Base-by-base conservation (phyloP, 2,797 vertebrate species). In the Rhinogobio ventralis region DNA sequence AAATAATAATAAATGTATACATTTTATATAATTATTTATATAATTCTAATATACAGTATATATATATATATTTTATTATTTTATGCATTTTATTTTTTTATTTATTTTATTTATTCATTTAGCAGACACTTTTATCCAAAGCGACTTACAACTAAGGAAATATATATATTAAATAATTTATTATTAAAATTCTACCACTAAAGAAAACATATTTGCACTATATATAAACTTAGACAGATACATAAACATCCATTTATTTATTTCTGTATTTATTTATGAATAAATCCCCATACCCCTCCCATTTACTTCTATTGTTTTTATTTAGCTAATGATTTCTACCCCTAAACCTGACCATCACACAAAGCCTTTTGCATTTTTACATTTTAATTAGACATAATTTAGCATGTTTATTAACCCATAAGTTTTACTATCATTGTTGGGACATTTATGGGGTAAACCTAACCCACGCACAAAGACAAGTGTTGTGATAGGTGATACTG, bases 401-500 rank as follows among this genome's bases (percentile, higher is more conserved):
- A 46, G 69, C 3, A 46, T 72, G 69, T 72, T 72, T 72, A 46
- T 25, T 46, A 72, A 25, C 45, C 66, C 42, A 71, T n/a, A 25
- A 1, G 42, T 17, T 46, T 46, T 72, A n/a, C 20, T 42, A 23
- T 69, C 19, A 69, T n/a, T 28, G 42, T 46, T 23, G 42, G 39
- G 39, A 15, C 30, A 55, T n/a, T 55, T 14, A 28, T 20, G 49
- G 23, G 51, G 51, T 33, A 51, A 51, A 51, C 7, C 25, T 49
- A 25, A 74, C 25, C 46, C 46, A 11, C 17, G 13, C 57, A 73
- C 15, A 77, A 39, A 68, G 8, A 81, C 17, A 72, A 33, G 30
- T 15, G 46, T 28, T 73, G 46, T 69, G 62, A 30, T 55, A 39
- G 13, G 1, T 51, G 80, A 51, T 85, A 95, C 96, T 96, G 89